Base-by-base conservation (phyloP, 1,140 invertebrate genomes). In the Pemphigus obesinymphae region DNA sequence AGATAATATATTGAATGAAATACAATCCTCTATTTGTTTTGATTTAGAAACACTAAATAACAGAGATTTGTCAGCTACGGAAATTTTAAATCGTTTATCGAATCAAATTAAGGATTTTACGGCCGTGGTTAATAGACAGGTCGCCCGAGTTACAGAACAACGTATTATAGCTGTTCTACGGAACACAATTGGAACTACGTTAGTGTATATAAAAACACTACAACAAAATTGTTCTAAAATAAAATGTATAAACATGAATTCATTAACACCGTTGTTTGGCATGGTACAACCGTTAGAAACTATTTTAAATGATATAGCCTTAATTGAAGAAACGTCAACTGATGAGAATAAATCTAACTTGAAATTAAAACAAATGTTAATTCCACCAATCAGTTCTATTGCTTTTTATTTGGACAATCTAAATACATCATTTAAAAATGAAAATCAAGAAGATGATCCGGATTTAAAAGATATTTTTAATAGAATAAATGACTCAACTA, bases 241-340 rank as follows among this genome's bases (percentile, higher is more conserved):
- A 43, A 80, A 80, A 61, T 61, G 37, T 10, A 26, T 63, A 0
- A 20, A 63, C 1, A 11, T 58, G 8, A 61, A 61, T 29, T 61
- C 40, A 2, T 58, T 80, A 2, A 26, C 17, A 5, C 40, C 37
- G 13, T 29, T 80, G 26, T 80, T 80, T 43, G 61, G 55, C 1
- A 80, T 80, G 76, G 37, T 80, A 20, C 76, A 80, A 31, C 76
- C 76, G 3, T 29, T 80, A 11, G 76, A 80, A 43, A 45, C 7
- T 43, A 80, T 80, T 63, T 29, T 80, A 43, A 63, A 61, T 29
- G 55, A 80, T 4, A 45, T 80, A 45, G 23, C 34, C 13, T 1
- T 10, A 2, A 45, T 63, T 0, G 76, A 80, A 45, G 76, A 80
- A 0, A 3, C 15, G n/a, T 20, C 37, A 17, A 17, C 15, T 0